Evolutionary conservation across 1,140 invertebrate genomes (phyloP), one percentile per base, ranked within the genome.

Genomic region (Heliothis virescens): DNA sequence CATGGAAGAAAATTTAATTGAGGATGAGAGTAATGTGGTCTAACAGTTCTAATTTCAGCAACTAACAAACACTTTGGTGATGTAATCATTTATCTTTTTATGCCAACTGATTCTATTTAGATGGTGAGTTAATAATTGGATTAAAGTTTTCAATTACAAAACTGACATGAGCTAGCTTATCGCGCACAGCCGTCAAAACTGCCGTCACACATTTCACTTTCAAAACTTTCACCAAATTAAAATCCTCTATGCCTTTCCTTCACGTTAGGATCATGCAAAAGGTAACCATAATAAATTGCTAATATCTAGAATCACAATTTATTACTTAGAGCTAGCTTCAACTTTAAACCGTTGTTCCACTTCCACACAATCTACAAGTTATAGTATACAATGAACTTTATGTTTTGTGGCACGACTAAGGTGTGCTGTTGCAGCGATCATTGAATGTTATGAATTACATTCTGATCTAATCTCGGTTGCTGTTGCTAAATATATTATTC

Each of bases 361-460:
- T 76, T 53, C 60, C 29, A 48, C 57, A 60, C 18, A 18, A 76
- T 63, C 60, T 48, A 65, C 59, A 41, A 34, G 21, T 76, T 65
- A 34, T 21, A 18, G 34, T 48, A 52, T 77, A 67, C 75, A 67
- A 72, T 72, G 55, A 59, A 72, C 57, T 79, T 62, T 79, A 71
- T 72, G 34, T 72, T 71, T 16, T 11, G 16, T 18, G 41, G 2
- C 53, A 79, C 29, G 41, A 72, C 50, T 55, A 16, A 47, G 41
- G 55, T 26, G 16, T 50, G 55, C 65, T 52, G 12, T 79, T 48
- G 18, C 34, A 52, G 65, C 18, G 13, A 79, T 71, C 65, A 79
- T 53, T 76, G 74, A 76, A 65, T 76, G 48, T 62, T 53, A 21
- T 76, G 50, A 76, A 65, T 76, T 76, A 76, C 59, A 62, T 53